Evolutionary conservation across 2,113 vertebrate genomes (phyloP), one percentile per base, ranked within the genome.

Genomic region (Geothlypis trichas): DNA sequence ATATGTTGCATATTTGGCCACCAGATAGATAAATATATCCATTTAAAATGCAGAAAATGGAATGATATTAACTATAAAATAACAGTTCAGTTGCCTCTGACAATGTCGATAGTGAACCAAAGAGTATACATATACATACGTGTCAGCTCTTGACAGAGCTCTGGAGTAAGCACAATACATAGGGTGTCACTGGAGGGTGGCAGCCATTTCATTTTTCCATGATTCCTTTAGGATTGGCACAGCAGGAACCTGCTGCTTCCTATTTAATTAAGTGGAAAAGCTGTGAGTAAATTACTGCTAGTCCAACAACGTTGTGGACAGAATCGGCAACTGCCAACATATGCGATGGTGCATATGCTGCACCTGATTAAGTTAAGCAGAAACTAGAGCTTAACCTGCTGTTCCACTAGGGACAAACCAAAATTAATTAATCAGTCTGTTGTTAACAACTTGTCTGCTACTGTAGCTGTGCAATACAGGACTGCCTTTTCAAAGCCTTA

Each of bases 191-290:
- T 52, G 35, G 20, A 76, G 63, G n/a, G 78, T 63, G 75, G 95
- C 95, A 93, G 85, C 90, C 89, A 94, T 80, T 81, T 87, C 75
- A 80, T 61, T 84, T 92, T 94, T 85, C 96, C 87, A 73, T 63
- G 76, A 73, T 86, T 87, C 89, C 90, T 95, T 89, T 87, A 94
- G 95, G 88, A 89, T 9, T 62, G 91, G 86, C 91, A 96, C 96
- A 97, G 96, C 95, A 81, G 93, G 96, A 95, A 95, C 96, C 96
- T 95, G 96, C 97, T 98, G 98, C 90, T 96, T 97, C 82, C 87
- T 96, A 93, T 97, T 98, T 97, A 97, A 96, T 97, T 97, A 97
- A 97, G 83, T 86, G 93, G 96, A 95, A 96, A 97, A 96, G 87
- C 92, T 95, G 61, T 74, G 26, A 91, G 95, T 97, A 95, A 96